These are phyloP conservation scores for Barbus barbus DNA, from an alignment of 2,113 vertebrate genomes.

Conservation along the genomic window DNA sequence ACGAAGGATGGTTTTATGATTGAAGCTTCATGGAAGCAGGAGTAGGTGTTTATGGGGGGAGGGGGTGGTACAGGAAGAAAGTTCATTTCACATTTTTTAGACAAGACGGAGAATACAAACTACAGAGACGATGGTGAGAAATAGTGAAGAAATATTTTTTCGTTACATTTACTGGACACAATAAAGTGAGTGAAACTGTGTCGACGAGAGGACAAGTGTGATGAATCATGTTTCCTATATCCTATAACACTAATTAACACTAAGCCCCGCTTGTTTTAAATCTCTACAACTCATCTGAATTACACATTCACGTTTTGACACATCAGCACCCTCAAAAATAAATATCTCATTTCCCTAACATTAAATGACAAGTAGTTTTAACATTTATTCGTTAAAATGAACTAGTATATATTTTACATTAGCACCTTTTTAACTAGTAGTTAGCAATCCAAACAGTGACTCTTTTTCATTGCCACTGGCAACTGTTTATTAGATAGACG, in stretches of 20 bases:
- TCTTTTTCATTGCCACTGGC: background rate
- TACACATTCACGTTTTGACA: background rate
- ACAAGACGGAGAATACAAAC: background rate
- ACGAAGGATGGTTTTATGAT: background rate
- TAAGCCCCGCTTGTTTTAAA: background rate
- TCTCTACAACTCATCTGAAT: background rate
- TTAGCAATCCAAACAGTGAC: background rate
- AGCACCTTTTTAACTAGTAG: background rate
- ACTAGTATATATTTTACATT: background rate
- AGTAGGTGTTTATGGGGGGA: background rate
- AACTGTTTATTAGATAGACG: background rate
- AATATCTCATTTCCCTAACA: no score
- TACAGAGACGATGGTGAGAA: background rate
- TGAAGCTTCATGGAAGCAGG: background rate
- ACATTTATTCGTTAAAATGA: background rate
- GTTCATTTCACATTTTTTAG: background rate
- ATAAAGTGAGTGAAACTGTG: background rate
- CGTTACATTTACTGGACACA: background rate
- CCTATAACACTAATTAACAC: no score
- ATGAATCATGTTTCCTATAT: constrained; percentile 6
- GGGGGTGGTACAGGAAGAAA: background rate
- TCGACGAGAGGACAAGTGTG: background rate
- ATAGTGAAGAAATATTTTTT: background rate
- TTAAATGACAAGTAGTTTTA: background rate
- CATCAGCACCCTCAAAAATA: background rate